Conservation (phyloP, 2,797 vertebrate genomes). For the Poeciliopsis presidionis region DNA sequence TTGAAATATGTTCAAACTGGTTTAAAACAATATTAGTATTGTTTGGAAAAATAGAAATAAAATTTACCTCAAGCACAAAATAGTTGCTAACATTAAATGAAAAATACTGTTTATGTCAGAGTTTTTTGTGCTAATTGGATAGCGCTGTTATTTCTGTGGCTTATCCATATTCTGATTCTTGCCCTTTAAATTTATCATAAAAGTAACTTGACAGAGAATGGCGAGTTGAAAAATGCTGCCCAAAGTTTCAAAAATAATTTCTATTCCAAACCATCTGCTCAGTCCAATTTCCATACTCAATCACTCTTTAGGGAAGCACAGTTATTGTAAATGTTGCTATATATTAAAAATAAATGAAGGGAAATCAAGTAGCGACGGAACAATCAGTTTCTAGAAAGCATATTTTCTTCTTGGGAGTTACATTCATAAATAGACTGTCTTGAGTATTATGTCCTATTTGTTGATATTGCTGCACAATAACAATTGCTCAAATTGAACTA, state of each 20-base stretch:
- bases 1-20: background rate
- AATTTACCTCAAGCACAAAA: background rate
- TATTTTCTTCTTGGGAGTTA: background rate
- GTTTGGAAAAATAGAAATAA: background rate
- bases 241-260: conserved; percentile 17
- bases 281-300: background rate
- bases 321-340: background rate
- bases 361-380: background rate
- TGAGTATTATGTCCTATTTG: background rate
- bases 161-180: background rate
- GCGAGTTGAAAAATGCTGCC: conserved; percentile 6
- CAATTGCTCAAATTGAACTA: background rate
- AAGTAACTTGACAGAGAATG: conserved; percentile 3
- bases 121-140: background rate
- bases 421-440: background rate
- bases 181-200: background rate
- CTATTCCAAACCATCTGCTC: conserved; percentile 14
- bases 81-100: background rate
- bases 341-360: conserved; percentile 1
- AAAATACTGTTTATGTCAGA: background rate
- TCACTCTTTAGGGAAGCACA: background rate
- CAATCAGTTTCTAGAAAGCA: background rate
- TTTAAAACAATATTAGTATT: background rate
- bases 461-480: background rate
- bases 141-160: background rate